A percentile compares a stretch with the other conserved stretches of the same genome.
Evolutionary conservation across 2,797 vertebrate species (phyloP).

Genomic region (Poecile montanus): DNA sequence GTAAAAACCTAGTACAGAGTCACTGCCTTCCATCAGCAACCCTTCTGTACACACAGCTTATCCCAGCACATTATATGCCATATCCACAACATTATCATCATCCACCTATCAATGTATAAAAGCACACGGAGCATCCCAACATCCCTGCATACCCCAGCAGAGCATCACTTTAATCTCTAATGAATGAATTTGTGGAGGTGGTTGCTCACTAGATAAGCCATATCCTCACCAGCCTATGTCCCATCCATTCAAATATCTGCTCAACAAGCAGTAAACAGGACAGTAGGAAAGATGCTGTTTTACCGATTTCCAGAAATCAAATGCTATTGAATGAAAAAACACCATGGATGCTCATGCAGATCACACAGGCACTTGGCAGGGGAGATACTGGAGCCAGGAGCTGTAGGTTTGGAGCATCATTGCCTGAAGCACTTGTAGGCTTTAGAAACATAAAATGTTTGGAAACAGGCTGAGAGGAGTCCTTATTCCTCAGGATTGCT

Average conservation of each 20-base stretch:
- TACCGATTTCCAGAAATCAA: neutral
- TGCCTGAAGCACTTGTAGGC: neutral
- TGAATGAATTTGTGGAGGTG: neutral
- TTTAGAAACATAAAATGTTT: neutral
- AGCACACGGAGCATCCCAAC: slow-evolving; percentile 13
- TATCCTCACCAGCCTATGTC: neutral
- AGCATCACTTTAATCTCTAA: neutral
- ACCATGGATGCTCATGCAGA: neutral
- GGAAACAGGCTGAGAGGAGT: neutral
- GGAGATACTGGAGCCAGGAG: neutral
- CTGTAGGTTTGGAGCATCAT: neutral
- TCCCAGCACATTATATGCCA: neutral
- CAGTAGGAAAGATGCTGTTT: neutral
- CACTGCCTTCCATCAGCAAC: neutral
- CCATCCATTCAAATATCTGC: neutral
- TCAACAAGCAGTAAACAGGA: neutral
- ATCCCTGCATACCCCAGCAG: neutral
- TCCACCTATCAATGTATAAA: neutral
- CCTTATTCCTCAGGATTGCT: neutral
- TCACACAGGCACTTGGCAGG: neutral
- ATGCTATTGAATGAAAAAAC: neutral
- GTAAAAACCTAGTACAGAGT: neutral
- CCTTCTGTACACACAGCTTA: neutral
- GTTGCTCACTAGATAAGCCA: neutral
- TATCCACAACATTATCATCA: neutral